A percentile compares a stretch with the other conserved stretches of the same genome.
phyloP scores from a whole-genome alignment of 2,797 vertebrate genomes.

The Diplodus sargus region DNA sequence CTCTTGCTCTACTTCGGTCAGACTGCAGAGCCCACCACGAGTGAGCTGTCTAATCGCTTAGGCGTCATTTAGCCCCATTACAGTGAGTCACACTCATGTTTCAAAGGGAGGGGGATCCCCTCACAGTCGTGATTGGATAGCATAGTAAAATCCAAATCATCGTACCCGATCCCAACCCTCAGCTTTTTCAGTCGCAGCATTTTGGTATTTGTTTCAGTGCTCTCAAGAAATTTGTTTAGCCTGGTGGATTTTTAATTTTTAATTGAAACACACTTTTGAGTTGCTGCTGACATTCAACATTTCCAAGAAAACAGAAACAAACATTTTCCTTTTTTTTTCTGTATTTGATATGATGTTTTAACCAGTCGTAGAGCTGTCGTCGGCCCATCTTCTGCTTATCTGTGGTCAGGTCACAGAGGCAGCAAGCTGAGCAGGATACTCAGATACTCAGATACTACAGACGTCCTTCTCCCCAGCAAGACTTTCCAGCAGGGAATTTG shows the following conservation, averaged over 20 bases:
- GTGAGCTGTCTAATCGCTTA: constrained; percentile 60
- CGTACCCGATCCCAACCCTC: neutral
- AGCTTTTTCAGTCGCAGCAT: neutral
- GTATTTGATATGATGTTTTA: neutral
- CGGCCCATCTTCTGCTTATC: too few species aligned
- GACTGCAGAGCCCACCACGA: constrained; percentile 44
- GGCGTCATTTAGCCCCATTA: constrained; percentile 78
- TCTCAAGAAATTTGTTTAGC: constrained; percentile 21
- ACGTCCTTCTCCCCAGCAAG: too few species aligned
- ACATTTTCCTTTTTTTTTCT: neutral
- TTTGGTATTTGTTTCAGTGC: constrained; percentile 5
- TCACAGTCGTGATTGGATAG: constrained; percentile 73
- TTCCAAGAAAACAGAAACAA: neutral
- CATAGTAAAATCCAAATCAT: constrained; percentile 51
- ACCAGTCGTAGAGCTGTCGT: neutral
- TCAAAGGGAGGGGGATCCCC: constrained; percentile 49
- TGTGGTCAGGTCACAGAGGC: too few species aligned
- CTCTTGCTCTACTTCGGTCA: constrained; percentile 8
- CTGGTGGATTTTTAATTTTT: constrained; percentile 23
- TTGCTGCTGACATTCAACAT: neutral
- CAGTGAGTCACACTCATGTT: constrained; percentile 64
- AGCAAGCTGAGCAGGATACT: too few species aligned
- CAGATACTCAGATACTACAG: too few species aligned
- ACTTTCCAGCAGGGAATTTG: too few species aligned
- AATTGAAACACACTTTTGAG: neutral